Base-by-base conservation (phyloP, 1,140 invertebrate genomes). In the Propsilocerus akamusi region DNA sequence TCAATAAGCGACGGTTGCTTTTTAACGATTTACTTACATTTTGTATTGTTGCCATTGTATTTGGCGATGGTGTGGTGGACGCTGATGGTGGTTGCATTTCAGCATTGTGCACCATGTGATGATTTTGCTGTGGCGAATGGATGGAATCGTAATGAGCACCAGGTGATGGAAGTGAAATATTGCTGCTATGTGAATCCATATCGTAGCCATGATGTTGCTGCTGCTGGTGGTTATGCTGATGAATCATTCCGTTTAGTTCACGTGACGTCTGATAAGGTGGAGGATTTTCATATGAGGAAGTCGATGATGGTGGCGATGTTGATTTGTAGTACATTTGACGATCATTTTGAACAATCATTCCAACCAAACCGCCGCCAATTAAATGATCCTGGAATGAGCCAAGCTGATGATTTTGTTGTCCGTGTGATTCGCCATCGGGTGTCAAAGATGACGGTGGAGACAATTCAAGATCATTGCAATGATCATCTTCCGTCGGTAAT, bases 81-180 rank as follows among this genome's bases (percentile, higher is more conserved):
- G 62, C 28, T 51, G 64, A 28, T 52, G 63, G 55, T 63, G 68
- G 58, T 57, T 64, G 64, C 68, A 66, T 69, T 59, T 74, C 74
- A 68, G 61, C 71, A 65, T 20, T 17, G 14, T 20, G 17, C 5
- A 41, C 22, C 17, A 20, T 41, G 22, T 41, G 34, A 41, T 41
- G 34, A 41, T 41, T 41, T 4, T n/a, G n/a, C 14, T 41, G 34
- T 41, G 34, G 34, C 34, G 34, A 41, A 20, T 41, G 34, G 17
- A 20, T 41, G 17, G 34, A 20, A 41, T 56, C 61, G 70, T 60
- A 62, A 77, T 70, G 63, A 73, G 66, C 73, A 49, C 77, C 76
- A 0, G 81, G 83, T 47, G 82, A 84, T 1, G 84, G 83, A 46
- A 87, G 64, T 46, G 82, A 86, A 59, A 84, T 77, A 25, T 71